Base-by-base conservation (phyloP, 2,113 vertebrate species). In the Bufo bufo region DNA sequence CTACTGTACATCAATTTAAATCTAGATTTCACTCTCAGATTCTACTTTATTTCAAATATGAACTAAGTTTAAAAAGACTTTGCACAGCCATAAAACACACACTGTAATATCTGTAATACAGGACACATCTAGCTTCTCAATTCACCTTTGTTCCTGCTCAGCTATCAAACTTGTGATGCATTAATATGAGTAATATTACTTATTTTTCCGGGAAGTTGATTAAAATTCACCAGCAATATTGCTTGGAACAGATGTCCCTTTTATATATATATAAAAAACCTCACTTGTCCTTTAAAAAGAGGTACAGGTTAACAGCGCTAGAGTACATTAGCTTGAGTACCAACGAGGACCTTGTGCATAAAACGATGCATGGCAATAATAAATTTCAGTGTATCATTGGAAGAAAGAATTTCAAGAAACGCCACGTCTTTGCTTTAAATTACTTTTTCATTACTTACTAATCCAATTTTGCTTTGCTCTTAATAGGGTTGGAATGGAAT, bases 201-300 rank as follows among this genome's bases (percentile, higher is more conserved):
- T 89, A 82, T 77, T 82, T 84, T 90, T 90, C 89, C 86, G 81
- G 85, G 84, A 91, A 91, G 77, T 82, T 78, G 79, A 90, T 91
- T 89, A 85, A 87, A 90, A 90, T 85, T 90, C 77, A 74, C 74
- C 16, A 74, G 65, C 19, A 78, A 87, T 84, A 85, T 75, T 49
- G 84, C 85, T 89, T 82, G 63, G 82, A 89, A 84, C 66, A 85
- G 56, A 79, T 71, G 77, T 80, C 77, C 69, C 23, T 89, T 90
- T 75, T 78, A 83, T 83, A 83, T 65, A 82, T 82, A 82, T 63
- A 82, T 82, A 82, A 66, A 69, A 84, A 90, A 75, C 66, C 58
- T 84, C 87, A 54, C 81, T 84, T 88, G 87, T 88, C 87, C 80
- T 88, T 82, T 80, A 71, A 59, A 83, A 78, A 85, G 47, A 87